phyloP scores from a whole-genome alignment of 2,888 invertebrate genomes.

The Toxonevra muliebris region DNA sequence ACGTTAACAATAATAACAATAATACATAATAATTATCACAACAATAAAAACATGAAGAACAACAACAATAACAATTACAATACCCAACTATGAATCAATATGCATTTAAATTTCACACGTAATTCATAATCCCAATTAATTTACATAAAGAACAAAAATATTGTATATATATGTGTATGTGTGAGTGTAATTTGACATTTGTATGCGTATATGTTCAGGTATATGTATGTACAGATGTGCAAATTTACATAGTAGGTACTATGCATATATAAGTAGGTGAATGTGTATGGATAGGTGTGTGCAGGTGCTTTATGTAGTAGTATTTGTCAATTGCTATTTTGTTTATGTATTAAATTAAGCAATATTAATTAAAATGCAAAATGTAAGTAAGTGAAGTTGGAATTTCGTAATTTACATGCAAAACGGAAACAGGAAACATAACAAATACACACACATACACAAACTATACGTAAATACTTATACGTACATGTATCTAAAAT shows the following conservation, averaged over 20 bases:
- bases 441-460: neutral
- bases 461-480: neutral
- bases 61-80: too few species aligned
- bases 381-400: neutral
- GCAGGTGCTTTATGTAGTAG: neutral
- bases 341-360: conserved; percentile 22
- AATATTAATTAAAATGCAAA: conserved; percentile 23
- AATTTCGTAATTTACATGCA: conserved; percentile 16
- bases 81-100: too few species aligned
- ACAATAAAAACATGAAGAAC: too few species aligned
- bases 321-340: conserved; percentile 16
- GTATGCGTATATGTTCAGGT: neutral
- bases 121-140: too few species aligned
- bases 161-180: neutral
- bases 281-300: neutral
- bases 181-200: conserved; percentile 17
- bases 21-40: too few species aligned
- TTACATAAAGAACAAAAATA: too few species aligned
- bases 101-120: too few species aligned
- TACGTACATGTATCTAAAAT: neutral
- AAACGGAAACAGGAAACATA: neutral
- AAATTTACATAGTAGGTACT: too few species aligned
- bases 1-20: too few species aligned
- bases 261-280: neutral
- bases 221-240: neutral